phyloP scores from a whole-genome alignment of 1,140 invertebrate species.

The Drosophila insularis region DNA sequence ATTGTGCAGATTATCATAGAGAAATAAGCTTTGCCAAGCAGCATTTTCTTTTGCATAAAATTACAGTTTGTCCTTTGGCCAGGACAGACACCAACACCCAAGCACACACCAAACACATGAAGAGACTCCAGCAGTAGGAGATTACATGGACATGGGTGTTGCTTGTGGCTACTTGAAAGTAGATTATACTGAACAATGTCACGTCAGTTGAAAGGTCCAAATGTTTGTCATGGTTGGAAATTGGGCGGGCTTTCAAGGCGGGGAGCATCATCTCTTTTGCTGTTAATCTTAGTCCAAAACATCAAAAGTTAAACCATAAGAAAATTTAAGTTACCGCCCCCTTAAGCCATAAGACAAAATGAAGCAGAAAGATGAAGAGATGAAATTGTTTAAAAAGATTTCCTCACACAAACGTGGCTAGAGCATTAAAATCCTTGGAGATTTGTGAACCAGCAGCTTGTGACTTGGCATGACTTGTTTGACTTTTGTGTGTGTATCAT shows the following conservation, averaged over 20 bases:
- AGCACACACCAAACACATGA: conserved; percentile 16
- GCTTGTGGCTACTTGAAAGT: conserved; percentile 75
- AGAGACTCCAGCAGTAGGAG: conserved; percentile 23
- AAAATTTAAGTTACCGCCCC: conserved; percentile 59
- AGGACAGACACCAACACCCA: conserved; percentile 28
- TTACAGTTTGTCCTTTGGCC: conserved; percentile 66
- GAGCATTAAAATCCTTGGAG: conserved; percentile 45
- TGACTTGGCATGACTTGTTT: conserved; percentile 25
- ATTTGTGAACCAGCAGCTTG: conserved; percentile 53
- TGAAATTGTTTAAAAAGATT: conserved; percentile 74
- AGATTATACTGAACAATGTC: conserved; percentile 67
- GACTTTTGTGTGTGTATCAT: conserved; percentile 18
- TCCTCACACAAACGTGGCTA: conserved; percentile 49
- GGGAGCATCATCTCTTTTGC: neutral
- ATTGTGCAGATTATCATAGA: conserved; percentile 56
- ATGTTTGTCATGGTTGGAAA: neutral
- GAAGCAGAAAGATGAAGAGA: conserved; percentile 39
- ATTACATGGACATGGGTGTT: conserved; percentile 72
- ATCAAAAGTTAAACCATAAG: conserved; percentile 73
- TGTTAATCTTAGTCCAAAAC: conserved; percentile 60
- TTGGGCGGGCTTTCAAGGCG: neutral
- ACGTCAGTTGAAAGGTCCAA: conserved; percentile 51
- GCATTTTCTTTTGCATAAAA: conserved; percentile 75
- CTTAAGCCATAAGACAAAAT: conserved; percentile 35
- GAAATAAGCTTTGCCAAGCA: conserved; percentile 41